These are phyloP conservation scores for Leucania comma DNA, from an alignment of 2,888 invertebrate genomes.

Conservation along the genomic window DNA sequence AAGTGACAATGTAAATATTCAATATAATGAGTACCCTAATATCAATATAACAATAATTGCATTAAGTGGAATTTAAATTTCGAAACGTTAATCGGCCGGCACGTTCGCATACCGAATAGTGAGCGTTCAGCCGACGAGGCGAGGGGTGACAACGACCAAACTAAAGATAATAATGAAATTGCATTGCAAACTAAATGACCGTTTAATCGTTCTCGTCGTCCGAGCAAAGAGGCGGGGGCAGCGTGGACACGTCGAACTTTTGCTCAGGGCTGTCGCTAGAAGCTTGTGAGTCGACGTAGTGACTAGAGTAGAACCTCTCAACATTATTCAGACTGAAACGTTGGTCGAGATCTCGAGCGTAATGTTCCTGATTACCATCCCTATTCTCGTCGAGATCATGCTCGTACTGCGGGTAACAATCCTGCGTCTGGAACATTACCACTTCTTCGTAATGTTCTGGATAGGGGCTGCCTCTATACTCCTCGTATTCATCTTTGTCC, in stretches of 20 bases:
- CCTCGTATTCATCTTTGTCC: slow-evolving; percentile 86
- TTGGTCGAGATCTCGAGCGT: slow-evolving; percentile 85
- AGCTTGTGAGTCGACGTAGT: slow-evolving; percentile 91
- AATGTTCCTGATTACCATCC: slow-evolving; percentile 75
- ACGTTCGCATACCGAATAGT: slow-evolving; percentile 72
- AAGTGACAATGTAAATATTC: slow-evolving; percentile 83
- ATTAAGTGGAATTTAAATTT: slow-evolving; percentile 80
- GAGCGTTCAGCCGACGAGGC: slow-evolving; percentile 72
- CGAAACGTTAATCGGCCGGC: slow-evolving; percentile 71
- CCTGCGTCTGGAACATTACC: slow-evolving; percentile 87
- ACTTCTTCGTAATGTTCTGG: slow-evolving; percentile 87
- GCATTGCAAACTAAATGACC: slow-evolving; percentile 35
- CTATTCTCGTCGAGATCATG: slow-evolving; percentile 75
- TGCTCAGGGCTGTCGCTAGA: slow-evolving; percentile 93
- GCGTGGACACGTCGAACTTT: slow-evolving; percentile 93
- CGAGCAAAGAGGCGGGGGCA: slow-evolving; percentile 94
- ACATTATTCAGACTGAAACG: slow-evolving; percentile 88
- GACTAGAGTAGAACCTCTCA: slow-evolving; percentile 87
- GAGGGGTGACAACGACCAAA: slow-evolving; percentile 72
- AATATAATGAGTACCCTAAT: slow-evolving; percentile 82
- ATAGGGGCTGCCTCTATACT: slow-evolving; percentile 86
- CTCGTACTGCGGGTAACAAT: slow-evolving; percentile 87
- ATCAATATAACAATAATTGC: slow-evolving; percentile 83
- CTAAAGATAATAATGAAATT: slow-evolving; percentile 66
- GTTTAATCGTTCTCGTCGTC: slow-evolving; percentile 93